phyloP scores from a whole-genome alignment of 2,888 invertebrate genomes.

The Actias luna region DNA sequence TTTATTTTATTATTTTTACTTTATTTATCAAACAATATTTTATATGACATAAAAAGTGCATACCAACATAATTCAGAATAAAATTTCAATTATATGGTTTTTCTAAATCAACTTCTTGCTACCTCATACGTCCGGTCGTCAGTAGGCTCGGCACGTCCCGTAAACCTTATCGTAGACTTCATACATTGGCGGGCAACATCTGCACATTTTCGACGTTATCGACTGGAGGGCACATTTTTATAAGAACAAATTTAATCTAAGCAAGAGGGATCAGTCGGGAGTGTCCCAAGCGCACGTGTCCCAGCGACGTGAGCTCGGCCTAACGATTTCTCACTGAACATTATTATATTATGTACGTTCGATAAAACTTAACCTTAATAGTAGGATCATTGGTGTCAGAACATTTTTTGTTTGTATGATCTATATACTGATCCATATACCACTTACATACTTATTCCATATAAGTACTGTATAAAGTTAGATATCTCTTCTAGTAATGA shows the following conservation, averaged over 20 bases:
- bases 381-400: constrained; percentile 47
- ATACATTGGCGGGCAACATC: constrained; percentile 72
- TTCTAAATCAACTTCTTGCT: neutral
- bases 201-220: constrained; percentile 75
- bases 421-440: too few relatives aligned
- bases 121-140: constrained; percentile 26
- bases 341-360: constrained; percentile 57
- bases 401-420: constrained; percentile 47
- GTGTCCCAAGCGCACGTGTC: constrained; percentile 68
- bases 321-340: constrained; percentile 69
- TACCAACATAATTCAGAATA: neutral
- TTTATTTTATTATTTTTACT: too few relatives aligned
- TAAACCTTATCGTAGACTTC: constrained; percentile 67
- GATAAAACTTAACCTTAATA: constrained; percentile 62
- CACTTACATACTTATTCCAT: constrained; percentile 22
- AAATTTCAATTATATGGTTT: constrained; percentile 13
- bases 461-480: too few relatives aligned
- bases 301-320: constrained; percentile 59
- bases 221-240: constrained; percentile 73
- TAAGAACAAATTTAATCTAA: constrained; percentile 79
- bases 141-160: constrained; percentile 66
- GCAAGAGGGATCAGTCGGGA: constrained; percentile 74
- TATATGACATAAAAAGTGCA: too few relatives aligned
- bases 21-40: too few relatives aligned
- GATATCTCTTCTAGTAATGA: neutral